Percentiles rank a stretch among this genome's conserved stretches.
phyloP scores from a whole-genome alignment of 2,888 invertebrate genomes.

The Cacoxenus indagator region DNA sequence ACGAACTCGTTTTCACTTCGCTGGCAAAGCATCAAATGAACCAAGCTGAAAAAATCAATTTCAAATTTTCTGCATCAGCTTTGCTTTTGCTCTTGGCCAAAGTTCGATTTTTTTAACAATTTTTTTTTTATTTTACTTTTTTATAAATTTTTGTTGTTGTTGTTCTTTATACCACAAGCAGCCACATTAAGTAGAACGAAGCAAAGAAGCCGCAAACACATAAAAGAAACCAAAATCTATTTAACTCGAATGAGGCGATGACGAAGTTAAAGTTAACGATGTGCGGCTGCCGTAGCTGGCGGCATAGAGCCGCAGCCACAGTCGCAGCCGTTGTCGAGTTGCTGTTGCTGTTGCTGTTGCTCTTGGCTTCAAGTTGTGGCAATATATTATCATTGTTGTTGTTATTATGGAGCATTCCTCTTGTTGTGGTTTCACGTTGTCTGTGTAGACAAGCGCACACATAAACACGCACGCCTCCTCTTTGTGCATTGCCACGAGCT shows the following conservation, averaged over 20 bases:
- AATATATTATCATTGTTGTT: slow-evolving; percentile 11
- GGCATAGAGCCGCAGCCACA: too few species aligned
- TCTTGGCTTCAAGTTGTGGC: slow-evolving; percentile 27
- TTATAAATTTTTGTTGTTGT: background rate
- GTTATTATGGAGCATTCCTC: slow-evolving; percentile 49
- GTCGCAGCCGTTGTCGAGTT: slow-evolving; percentile 16
- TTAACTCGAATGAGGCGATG: slow-evolving; percentile 59
- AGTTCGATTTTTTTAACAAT: background rate
- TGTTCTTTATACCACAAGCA: slow-evolving; percentile 11
- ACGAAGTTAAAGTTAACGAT: slow-evolving; percentile 54
- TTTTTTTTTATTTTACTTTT: background rate
- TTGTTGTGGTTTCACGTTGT: slow-evolving; percentile 48
- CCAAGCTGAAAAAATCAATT: slow-evolving; percentile 50
- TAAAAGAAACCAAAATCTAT: slow-evolving; percentile 45
- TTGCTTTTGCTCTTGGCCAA: background rate
- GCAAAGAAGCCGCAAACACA: slow-evolving; percentile 23
- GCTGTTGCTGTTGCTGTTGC: slow-evolving; percentile 31
- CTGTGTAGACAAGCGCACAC: slow-evolving; percentile 33
- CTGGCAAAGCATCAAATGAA: background rate
- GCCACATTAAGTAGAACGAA: slow-evolving; percentile 40
- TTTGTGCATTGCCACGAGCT: slow-evolving; percentile 8
- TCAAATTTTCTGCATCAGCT: slow-evolving; percentile 56
- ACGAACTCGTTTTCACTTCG: slow-evolving; percentile 18
- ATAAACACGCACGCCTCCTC: background rate
- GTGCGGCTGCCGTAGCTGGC: slow-evolving; percentile 50